Conservation (phyloP, 2,888 invertebrate genomes). For the Phengaris arion region DNA sequence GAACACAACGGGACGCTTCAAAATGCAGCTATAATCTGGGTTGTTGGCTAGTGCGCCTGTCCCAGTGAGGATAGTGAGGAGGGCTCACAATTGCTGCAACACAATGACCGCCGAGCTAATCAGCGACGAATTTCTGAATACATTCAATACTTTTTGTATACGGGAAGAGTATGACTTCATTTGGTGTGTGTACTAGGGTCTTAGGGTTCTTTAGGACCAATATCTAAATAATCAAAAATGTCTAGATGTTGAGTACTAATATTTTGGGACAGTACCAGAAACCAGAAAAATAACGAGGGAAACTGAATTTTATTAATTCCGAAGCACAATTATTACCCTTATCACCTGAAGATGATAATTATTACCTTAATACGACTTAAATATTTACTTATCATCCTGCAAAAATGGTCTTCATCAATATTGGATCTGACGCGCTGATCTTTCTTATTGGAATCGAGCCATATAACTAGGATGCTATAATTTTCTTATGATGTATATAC, state of each 20-base stretch:
- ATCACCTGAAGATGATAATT: not conserved
- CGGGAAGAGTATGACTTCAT: slow-evolving; percentile 2
- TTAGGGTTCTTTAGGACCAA: not conserved
- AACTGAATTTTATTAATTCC: not conserved
- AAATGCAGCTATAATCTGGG: slow-evolving; percentile 54
- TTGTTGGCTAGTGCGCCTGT: slow-evolving; percentile 54
- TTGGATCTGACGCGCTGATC: not conserved
- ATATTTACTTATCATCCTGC: too few relatives aligned
- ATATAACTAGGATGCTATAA: not conserved
- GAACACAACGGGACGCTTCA: slow-evolving; percentile 44
- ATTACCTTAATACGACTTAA: not conserved
- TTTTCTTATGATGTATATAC: not conserved
- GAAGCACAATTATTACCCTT: not conserved
- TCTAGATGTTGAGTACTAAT: not conserved
- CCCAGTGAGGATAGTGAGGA: slow-evolving; percentile 58
- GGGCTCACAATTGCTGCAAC: slow-evolving; percentile 61
- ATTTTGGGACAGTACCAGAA: not conserved
- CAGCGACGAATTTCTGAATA: slow-evolving; percentile 24
- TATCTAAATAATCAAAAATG: not conserved
- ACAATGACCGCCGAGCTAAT: slow-evolving; percentile 24
- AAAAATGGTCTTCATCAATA: not conserved
- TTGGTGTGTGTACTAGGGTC: not conserved
- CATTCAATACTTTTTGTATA: slow-evolving; percentile 19
- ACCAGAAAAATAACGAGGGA: not conserved
- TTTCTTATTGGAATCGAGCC: not conserved